Percentiles rank a stretch among this genome's conserved stretches.
Evolutionary conservation across 1,140 invertebrate species (phyloP).

Genomic region (Argopecten irradians): DNA sequence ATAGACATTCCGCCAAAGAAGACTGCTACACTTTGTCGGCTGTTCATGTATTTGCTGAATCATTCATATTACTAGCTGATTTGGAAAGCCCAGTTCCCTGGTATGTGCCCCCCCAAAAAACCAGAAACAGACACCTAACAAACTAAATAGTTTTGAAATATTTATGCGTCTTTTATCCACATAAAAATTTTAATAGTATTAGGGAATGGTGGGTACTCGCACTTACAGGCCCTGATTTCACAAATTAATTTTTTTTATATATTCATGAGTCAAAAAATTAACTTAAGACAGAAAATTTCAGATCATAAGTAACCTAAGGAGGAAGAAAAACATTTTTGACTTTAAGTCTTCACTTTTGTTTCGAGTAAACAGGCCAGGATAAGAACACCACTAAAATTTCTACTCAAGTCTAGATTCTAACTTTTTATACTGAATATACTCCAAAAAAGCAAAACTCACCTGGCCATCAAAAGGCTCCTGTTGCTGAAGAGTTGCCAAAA

Average conservation of each 20-base stretch:
- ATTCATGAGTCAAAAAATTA: no score
- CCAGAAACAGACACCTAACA: constrained; percentile 93
- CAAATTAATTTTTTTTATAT: no score
- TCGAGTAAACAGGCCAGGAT: no score
- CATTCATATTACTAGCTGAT: constrained; percentile 99
- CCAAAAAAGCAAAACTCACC: constrained; percentile 63
- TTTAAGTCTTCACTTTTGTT: no score
- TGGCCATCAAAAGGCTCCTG: constrained; percentile 96
- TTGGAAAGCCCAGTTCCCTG: constrained; percentile 97
- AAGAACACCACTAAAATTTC: background rate
- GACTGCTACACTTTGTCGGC: constrained; percentile 94
- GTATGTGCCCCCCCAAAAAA: constrained; percentile 99
- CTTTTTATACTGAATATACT: background rate
- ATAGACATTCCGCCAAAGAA: constrained; percentile 88
- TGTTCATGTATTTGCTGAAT: constrained; percentile 98
- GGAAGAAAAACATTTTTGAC: no score
- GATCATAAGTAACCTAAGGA: no score
- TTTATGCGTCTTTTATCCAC: no score
- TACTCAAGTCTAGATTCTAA: background rate
- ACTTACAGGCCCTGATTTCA: no score
- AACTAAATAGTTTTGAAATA: no score
- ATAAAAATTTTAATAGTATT: no score
- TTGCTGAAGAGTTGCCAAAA: constrained; percentile 96
- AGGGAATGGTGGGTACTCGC: no score
- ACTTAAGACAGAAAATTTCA: no score